A percentile compares a stretch with the other conserved stretches of the same genome.
Conservation (phyloP, 1,140 invertebrate genomes). For the Eueides isabella region DNA sequence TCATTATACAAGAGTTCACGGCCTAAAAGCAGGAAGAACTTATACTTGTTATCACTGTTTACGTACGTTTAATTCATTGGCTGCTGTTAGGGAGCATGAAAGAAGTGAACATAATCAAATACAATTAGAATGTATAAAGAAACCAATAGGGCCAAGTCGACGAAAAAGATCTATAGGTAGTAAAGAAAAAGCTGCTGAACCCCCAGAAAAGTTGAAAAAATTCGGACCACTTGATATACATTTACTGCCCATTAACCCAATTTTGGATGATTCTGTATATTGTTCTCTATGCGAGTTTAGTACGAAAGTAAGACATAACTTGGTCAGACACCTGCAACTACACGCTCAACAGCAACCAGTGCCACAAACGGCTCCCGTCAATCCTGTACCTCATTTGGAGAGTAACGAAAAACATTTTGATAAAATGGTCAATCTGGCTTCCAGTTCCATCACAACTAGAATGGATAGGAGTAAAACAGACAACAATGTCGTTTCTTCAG, state of each 20-base stretch:
- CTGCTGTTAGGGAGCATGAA: slow-evolving; percentile 44
- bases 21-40: not conserved
- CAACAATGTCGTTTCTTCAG: slow-evolving; percentile 25
- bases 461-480: slow-evolving; percentile 46
- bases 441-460: slow-evolving; percentile 85
- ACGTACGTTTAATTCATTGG: slow-evolving; percentile 18
- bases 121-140: slow-evolving; percentile 16
- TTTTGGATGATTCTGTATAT: slow-evolving; percentile 84
- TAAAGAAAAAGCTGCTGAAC: slow-evolving; percentile 36
- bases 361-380: slow-evolving; percentile 86
- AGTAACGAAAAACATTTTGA: slow-evolving; percentile 91
- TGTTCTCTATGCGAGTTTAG: slow-evolving; percentile 87
- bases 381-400: slow-evolving; percentile 90
- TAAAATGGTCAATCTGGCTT: slow-evolving; percentile 91
- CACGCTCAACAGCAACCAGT: slow-evolving; percentile 85
- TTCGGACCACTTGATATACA: slow-evolving; percentile 84
- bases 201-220: slow-evolving; percentile 43
- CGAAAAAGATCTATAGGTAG: slow-evolving; percentile 37
- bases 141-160: slow-evolving; percentile 25
- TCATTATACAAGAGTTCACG: slow-evolving; percentile 52
- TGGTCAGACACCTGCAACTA: slow-evolving; percentile 87
- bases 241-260: slow-evolving; percentile 84
- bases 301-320: slow-evolving; percentile 89
- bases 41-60: slow-evolving; percentile 44
- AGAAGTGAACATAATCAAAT: slow-evolving; percentile 39